Evolutionary conservation across 2,888 invertebrate genomes (phyloP).

Genomic region (Tetramorium bicarinatum): DNA sequence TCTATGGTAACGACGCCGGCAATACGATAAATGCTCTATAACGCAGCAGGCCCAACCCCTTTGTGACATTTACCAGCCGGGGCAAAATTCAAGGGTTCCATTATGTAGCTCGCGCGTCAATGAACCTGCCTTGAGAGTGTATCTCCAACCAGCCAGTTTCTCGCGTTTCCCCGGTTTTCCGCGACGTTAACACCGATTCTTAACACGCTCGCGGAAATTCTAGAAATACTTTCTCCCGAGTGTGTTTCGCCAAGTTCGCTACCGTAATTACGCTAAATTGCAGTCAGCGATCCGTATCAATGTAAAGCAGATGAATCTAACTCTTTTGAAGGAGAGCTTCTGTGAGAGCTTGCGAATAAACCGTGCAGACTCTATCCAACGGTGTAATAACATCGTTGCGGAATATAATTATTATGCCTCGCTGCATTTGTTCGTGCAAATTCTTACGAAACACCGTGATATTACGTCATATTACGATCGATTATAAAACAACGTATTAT

Average conservation of each 20-base stretch:
- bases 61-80: constrained; percentile 17
- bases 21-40: constrained; percentile 57
- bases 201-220: constrained; percentile 11
- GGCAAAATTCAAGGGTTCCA: constrained; percentile 11
- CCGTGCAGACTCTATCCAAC: background rate
- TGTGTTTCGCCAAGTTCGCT: constrained; percentile 10
- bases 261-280: constrained; percentile 28
- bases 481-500: background rate
- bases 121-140: background rate
- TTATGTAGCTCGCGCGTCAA: constrained; percentile 8
- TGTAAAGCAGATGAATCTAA: constrained; percentile 26
- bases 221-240: background rate
- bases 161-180: constrained; percentile 17
- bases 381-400: background rate
- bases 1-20: constrained; percentile 58
- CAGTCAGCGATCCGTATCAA: constrained; percentile 12
- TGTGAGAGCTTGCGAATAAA: constrained; percentile 8
- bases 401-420: constrained; percentile 22
- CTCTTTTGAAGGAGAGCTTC: constrained; percentile 8
- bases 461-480: background rate
- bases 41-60: constrained; percentile 30
- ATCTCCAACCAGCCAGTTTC: background rate
- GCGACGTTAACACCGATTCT: constrained; percentile 31
- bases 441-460: background rate
- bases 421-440: constrained; percentile 27